phyloP scores from a whole-genome alignment of 23 tunicate species.

The Halocynthia roretzi region DNA sequence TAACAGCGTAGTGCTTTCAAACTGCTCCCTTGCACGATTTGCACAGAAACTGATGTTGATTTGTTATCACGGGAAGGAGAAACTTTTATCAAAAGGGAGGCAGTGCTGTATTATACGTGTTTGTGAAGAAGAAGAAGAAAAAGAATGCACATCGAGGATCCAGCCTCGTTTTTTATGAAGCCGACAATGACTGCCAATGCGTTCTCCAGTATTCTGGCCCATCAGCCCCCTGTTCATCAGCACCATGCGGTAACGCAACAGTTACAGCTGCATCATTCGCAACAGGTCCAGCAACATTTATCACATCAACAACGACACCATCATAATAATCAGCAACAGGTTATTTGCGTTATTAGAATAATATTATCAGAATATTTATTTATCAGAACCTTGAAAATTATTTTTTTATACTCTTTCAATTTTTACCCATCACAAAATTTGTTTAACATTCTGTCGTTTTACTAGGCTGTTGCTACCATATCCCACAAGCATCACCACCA shows the following conservation, averaged over 20 bases:
- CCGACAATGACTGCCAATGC: constrained; percentile 28
- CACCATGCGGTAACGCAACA: constrained; percentile 7
- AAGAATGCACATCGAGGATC: constrained; percentile 24
- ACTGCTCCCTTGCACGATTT: no score
- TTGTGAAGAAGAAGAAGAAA: no score
- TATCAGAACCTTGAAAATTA: background rate
- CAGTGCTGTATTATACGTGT: no score
- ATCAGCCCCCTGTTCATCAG: constrained; percentile 5
- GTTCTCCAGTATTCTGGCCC: constrained; percentile 16
- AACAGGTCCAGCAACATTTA: constrained; percentile 3
- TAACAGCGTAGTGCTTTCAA: no score
- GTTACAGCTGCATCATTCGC: background rate
- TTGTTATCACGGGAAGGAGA: no score
- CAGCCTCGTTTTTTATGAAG: constrained; percentile 7
- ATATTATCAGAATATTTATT: background rate
- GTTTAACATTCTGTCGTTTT: no score
- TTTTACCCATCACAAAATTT: background rate
- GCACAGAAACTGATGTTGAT: no score
- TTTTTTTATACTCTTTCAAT: background rate
- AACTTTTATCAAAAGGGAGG: no score
- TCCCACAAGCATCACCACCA: background rate
- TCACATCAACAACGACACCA: constrained; percentile 11
- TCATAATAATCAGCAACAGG: background rate
- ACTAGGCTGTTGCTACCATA: no score
- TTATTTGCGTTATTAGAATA: no score